Conservation (phyloP, 2,797 vertebrate genomes). For the Falco concolor region DNA sequence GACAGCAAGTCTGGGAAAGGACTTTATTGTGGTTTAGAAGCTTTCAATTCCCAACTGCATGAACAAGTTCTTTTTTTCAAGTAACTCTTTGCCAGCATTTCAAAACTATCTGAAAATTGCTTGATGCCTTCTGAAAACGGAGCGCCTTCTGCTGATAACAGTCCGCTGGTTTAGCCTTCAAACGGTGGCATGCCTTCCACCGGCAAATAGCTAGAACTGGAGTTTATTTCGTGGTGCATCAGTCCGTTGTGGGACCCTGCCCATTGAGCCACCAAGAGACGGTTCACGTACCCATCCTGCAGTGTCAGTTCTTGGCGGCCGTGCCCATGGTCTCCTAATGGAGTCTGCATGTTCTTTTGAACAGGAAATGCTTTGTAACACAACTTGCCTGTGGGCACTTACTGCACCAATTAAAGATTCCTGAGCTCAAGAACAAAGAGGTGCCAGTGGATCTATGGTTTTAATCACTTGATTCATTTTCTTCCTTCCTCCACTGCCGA, state of each 20-base stretch:
- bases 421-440: conserved; percentile 54
- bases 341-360: conserved; percentile 39
- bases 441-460: conserved; percentile 43
- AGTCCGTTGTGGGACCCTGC: background rate
- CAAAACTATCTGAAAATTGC: conserved; percentile 16
- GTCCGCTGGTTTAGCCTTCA: background rate
- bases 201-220: fast-evolving
- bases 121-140: background rate
- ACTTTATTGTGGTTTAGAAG: conserved; percentile 71
- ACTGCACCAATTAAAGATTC: conserved; percentile 55
- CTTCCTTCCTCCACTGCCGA: conserved; percentile 43
- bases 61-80: conserved; percentile 54
- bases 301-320: background rate
- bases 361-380: conserved; percentile 63
- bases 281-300: background rate
- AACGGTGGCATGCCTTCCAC: background rate
- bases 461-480: conserved; percentile 50
- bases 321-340: conserved; percentile 12
- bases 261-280: background rate
- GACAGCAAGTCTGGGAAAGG: conserved; percentile 66
- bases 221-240: background rate
- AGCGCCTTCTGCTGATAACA: background rate
- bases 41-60: conserved; percentile 64
- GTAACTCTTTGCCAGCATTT: conserved; percentile 50
- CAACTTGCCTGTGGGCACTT: conserved; percentile 58